phyloP scores from a whole-genome alignment of 1,140 invertebrate species.

The Zaprionus vittiger region DNA sequence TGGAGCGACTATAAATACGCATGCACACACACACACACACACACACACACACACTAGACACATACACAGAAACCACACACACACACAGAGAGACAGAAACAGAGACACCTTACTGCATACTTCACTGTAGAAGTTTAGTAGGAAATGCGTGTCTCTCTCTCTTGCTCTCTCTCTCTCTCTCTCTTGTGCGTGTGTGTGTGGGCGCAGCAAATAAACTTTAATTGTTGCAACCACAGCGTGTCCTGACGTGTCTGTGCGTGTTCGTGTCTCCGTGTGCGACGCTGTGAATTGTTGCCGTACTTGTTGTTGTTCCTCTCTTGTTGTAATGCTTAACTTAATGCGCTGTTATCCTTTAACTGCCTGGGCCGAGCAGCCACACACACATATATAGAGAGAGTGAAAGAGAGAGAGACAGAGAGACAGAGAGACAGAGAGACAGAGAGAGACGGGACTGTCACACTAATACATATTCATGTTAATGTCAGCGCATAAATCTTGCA shows the following conservation, averaged over 20 bases:
- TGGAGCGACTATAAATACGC: slow-evolving; percentile 73
- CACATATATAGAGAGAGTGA: slow-evolving; percentile 23
- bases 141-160: neutral
- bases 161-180: neutral
- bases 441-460: slow-evolving; percentile 53
- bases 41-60: neutral
- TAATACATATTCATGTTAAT: slow-evolving; percentile 82
- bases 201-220: slow-evolving; percentile 78
- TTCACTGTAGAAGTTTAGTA: neutral
- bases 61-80: neutral
- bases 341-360: slow-evolving; percentile 82
- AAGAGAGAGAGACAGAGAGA: too few relatives aligned
- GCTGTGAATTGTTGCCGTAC: slow-evolving; percentile 44
- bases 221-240: slow-evolving; percentile 80
- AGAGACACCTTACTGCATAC: neutral
- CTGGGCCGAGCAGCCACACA: slow-evolving; percentile 53
- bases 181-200: slow-evolving; percentile 42
- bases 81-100: neutral
- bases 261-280: slow-evolving; percentile 36
- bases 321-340: slow-evolving; percentile 82
- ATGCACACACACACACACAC: slow-evolving; percentile 57
- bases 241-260: slow-evolving; percentile 70
- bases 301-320: slow-evolving; percentile 24
- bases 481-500: slow-evolving; percentile 82
- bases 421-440: neutral